Percentiles rank a stretch among this genome's conserved stretches.
Evolutionary conservation across 2,113 vertebrate species (phyloP).

Genomic region (Cranoglanis bouderius): DNA sequence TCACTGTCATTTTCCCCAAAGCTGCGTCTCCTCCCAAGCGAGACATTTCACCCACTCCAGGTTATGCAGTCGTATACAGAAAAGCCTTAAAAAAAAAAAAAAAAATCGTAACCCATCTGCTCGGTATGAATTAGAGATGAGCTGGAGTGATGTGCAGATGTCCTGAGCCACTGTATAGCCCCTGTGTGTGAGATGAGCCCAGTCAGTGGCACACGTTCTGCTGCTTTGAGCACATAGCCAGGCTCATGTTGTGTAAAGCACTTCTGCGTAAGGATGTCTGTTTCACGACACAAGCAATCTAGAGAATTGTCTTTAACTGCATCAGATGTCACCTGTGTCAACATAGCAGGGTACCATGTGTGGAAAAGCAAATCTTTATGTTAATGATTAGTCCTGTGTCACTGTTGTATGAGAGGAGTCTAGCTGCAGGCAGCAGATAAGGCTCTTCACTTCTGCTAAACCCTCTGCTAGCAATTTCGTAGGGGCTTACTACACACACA

Average conservation of each 20-base stretch:
- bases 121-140: slow-evolving; percentile 57
- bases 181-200: not conserved
- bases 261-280: not conserved
- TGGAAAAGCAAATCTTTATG: slow-evolving; percentile 33
- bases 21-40: not conserved
- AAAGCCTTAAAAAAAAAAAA: slow-evolving; percentile 6
- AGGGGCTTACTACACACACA: not conserved
- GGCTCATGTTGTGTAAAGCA: not conserved
- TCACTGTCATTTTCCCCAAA: not conserved
- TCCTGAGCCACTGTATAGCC: slow-evolving; percentile 38
- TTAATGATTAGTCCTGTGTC: slow-evolving; percentile 43
- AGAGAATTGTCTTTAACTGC: not conserved
- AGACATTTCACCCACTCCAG: slow-evolving; percentile 11
- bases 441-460: slow-evolving; percentile 38
- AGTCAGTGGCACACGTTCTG: not conserved
- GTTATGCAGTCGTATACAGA: slow-evolving; percentile 42
- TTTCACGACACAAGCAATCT: not conserved
- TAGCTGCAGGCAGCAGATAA: slow-evolving; percentile 56
- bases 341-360: not conserved
- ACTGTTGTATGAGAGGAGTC: slow-evolving; percentile 21
- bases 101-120: slow-evolving; percentile 52
- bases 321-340: slow-evolving; percentile 19
- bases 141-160: slow-evolving; percentile 49
- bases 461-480: slow-evolving; percentile 21
- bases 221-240: slow-evolving; percentile 10